phyloP scores from a whole-genome alignment of 2,113 vertebrate species.

The Fregata magnificens region DNA sequence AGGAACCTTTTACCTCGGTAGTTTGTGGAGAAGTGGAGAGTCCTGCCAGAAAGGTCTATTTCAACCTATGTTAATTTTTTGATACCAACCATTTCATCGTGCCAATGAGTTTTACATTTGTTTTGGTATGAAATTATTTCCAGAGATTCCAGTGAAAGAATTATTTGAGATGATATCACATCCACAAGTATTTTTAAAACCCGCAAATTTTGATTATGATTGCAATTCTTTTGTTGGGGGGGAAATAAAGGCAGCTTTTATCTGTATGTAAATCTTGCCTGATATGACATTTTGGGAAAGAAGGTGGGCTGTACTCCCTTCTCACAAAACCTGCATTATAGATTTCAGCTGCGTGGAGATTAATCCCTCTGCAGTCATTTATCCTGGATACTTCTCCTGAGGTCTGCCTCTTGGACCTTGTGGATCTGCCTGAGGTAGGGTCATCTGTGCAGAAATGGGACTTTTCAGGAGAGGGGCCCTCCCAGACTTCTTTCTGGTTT shows the following conservation, averaged over 20 bases:
- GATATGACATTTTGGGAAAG: neutral
- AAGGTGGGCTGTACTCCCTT: neutral
- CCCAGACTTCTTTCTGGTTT: neutral
- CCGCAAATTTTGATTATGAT: neutral
- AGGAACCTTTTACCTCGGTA: neutral
- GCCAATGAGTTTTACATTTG: constrained; percentile 14
- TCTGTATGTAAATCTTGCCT: neutral
- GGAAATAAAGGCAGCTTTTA: neutral
- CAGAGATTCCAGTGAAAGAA: neutral
- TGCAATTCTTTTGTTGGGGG: neutral
- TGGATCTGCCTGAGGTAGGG: neutral
- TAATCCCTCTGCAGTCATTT: neutral
- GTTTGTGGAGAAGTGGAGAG: neutral
- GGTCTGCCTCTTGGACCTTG: neutral
- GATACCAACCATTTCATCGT: neutral
- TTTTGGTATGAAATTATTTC: constrained; percentile 12
- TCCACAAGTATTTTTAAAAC: neutral
- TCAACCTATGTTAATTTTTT: neutral
- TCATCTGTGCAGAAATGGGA: neutral
- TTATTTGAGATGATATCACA: neutral
- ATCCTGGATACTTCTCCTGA: neutral
- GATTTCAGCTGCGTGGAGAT: neutral
- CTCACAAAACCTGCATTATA: neutral
- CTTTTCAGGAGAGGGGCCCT: neutral
- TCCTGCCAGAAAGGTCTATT: neutral